Evolutionary conservation across 2,797 vertebrate species (phyloP).

Genomic region (Craterocephalus amniculus): DNA sequence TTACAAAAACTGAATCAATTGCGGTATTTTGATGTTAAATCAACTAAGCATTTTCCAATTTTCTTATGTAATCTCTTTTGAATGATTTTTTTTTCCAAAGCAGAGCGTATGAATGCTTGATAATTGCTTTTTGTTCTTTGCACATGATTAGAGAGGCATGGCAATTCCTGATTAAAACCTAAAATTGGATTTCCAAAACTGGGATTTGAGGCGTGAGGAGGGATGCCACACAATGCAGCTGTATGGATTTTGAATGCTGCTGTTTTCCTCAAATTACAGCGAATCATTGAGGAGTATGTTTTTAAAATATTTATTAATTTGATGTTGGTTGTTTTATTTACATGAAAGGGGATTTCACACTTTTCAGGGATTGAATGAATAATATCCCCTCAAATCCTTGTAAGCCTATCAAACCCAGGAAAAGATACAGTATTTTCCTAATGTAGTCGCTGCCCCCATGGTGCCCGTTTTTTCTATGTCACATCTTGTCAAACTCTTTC

Average conservation of each 20-base stretch:
- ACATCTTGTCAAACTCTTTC: conserved; percentile 67
- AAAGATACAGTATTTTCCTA: conserved; percentile 57
- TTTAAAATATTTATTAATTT: conserved; percentile 68
- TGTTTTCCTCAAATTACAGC: conserved; percentile 54
- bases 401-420: conserved; percentile 68
- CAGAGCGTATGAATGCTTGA: conserved; percentile 66
- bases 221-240: conserved; percentile 31
- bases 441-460: conserved; percentile 36
- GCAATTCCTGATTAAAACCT: conserved; percentile 74
- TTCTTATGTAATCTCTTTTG: conserved; percentile 67
- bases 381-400: conserved; percentile 66
- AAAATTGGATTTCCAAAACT: conserved; percentile 75
- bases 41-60: conserved; percentile 68
- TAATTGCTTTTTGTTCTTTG: conserved; percentile 80
- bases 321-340: conserved; percentile 72
- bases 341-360: conserved; percentile 68
- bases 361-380: conserved; percentile 57
- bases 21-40: conserved; percentile 60
- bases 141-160: conserved; percentile 76
- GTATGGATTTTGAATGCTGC: conserved; percentile 54
- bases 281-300: conserved; percentile 57
- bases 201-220: conserved; percentile 58
- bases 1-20: conserved; percentile 26
- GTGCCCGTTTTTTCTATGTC: conserved; percentile 44
- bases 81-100: conserved; percentile 50